These are phyloP conservation scores for Mastomys coucha DNA, from an alignment of 2,113 vertebrate species.

Conservation along the genomic window DNA sequence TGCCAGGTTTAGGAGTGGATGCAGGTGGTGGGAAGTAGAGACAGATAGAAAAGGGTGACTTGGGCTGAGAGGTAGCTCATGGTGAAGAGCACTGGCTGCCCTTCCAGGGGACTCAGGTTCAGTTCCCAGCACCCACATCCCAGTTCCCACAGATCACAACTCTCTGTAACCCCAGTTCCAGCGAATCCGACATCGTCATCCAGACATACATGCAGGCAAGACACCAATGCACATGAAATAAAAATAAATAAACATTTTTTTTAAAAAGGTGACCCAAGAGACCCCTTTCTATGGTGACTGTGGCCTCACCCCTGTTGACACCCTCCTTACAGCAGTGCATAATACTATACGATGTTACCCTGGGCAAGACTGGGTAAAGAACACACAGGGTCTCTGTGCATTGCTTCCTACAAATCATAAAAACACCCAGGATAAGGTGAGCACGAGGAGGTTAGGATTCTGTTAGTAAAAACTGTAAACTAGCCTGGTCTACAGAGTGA, in stretches of 20 bases:
- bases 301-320: neutral
- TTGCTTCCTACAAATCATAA: neutral
- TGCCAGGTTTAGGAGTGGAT: neutral
- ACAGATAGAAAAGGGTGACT: neutral
- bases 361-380: neutral
- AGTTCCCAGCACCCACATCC: neutral
- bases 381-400: neutral
- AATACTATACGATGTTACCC: neutral
- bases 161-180: neutral
- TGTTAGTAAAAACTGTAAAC: neutral
- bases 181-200: neutral
- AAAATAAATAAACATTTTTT: neutral
- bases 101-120: neutral
- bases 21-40: neutral
- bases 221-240: neutral
- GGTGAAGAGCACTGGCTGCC: neutral
- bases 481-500: too few species aligned
- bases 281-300: neutral
- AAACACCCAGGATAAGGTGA: neutral
- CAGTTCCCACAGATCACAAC: neutral
- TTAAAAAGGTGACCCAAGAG: neutral
- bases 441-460: neutral
- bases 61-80: neutral
- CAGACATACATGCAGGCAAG: neutral
- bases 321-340: neutral